These are phyloP conservation scores for Bactericera cockerelli DNA, from an alignment of 1,140 invertebrate genomes.

Conservation along the genomic window DNA sequence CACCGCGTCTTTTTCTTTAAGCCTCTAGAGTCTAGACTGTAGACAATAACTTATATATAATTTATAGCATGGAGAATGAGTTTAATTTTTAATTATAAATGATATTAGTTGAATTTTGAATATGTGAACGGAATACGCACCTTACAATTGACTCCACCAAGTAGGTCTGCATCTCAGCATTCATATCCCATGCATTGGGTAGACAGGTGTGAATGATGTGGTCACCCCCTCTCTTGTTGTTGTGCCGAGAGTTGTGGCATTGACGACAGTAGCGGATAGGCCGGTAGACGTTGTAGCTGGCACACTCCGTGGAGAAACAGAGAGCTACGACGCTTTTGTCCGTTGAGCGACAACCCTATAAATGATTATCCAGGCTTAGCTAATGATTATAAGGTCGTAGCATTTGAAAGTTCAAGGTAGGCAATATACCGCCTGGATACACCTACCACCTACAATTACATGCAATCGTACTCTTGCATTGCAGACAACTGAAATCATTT, in stretches of 20 bases:
- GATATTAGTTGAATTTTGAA: constrained; percentile 6
- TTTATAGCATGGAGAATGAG: not conserved
- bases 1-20: no score
- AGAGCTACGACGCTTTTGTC: constrained; percentile 91
- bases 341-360: constrained; percentile 76
- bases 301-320: constrained; percentile 93
- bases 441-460: no score
- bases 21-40: not conserved
- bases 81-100: not conserved
- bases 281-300: constrained; percentile 86
- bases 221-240: constrained; percentile 64
- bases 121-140: constrained; percentile 37
- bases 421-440: no score
- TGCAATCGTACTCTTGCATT: no score
- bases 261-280: constrained; percentile 87
- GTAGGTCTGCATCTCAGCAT: constrained; percentile 78
- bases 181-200: constrained; percentile 71
- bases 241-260: constrained; percentile 77
- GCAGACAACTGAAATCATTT: no score
- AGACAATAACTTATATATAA: not conserved
- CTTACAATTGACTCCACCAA: constrained; percentile 94
- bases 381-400: no score
- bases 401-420: no score
- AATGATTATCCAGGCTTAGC: no score
- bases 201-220: constrained; percentile 80